A percentile compares a stretch with the other conserved stretches of the same genome.
Conservation (phyloP, 2,888 invertebrate species). For the Ichneumoninae sp. region DNA sequence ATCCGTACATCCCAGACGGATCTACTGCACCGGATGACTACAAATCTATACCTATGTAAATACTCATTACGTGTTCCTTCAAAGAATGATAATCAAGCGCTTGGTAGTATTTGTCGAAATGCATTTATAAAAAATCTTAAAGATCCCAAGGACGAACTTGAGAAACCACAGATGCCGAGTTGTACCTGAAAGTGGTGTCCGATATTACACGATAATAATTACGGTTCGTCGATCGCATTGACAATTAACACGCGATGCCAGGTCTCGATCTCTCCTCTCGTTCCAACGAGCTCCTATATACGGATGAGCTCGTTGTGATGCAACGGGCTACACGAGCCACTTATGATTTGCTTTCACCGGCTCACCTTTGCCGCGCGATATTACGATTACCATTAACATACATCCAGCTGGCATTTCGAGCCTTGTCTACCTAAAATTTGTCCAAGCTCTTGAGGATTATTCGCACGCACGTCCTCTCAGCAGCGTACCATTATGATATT, state of each 20-base stretch:
- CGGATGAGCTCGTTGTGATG: conserved; percentile 56
- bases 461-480: conserved; percentile 54
- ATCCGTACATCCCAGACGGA: neutral
- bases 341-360: conserved; percentile 82
- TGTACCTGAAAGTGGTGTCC: neutral
- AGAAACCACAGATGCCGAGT: neutral
- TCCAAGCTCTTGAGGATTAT: conserved; percentile 58
- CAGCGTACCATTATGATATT: conserved; percentile 23
- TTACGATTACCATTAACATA: conserved; percentile 81
- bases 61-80: no score
- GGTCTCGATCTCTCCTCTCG: conserved; percentile 29
- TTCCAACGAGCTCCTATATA: conserved; percentile 37
- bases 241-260: conserved; percentile 54
- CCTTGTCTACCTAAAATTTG: conserved; percentile 73
- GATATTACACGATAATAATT: conserved; percentile 13
- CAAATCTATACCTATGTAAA: no score
- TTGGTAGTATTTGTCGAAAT: neutral
- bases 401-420: conserved; percentile 75
- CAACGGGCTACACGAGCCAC: conserved; percentile 61
- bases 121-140: neutral
- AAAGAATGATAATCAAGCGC: no score
- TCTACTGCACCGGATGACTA: neutral
- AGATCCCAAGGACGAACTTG: neutral
- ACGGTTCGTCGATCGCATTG: conserved; percentile 38
- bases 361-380: conserved; percentile 81